Conservation (phyloP, 2,113 vertebrate species). For the Glareola pratincola region DNA sequence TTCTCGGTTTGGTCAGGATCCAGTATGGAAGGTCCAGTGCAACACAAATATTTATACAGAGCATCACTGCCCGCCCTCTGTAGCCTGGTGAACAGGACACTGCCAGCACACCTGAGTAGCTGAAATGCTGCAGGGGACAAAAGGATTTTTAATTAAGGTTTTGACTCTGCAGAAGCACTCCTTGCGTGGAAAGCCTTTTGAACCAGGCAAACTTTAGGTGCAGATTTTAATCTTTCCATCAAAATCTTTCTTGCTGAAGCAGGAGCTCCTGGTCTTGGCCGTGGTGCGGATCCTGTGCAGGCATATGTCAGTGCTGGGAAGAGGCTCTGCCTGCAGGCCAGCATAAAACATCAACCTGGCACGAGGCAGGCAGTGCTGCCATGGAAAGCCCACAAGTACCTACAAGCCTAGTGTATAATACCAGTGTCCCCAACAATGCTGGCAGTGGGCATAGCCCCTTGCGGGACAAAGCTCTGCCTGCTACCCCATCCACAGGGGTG, state of each 20-base stretch:
- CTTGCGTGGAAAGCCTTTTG: neutral
- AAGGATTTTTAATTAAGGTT: neutral
- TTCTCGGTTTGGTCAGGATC: neutral
- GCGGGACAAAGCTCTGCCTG: neutral
- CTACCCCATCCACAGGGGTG: neutral
- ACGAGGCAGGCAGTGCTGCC: neutral
- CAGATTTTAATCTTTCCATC: neutral
- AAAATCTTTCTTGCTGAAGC: neutral
- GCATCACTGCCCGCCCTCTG: neutral
- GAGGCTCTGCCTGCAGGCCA: neutral
- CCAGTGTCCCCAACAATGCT: neutral
- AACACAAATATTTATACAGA: neutral
- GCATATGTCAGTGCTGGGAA: neutral
- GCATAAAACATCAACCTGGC: neutral
- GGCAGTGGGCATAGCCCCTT: neutral
- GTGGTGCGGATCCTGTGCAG: neutral
- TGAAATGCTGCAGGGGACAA: slow-evolving; percentile 12
- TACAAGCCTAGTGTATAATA: neutral
- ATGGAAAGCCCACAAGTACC: neutral
- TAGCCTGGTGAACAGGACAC: neutral
- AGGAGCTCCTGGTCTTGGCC: neutral
- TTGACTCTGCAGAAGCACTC: neutral
- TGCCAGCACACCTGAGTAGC: neutral
- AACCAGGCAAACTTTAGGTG: neutral
- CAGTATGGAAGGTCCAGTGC: neutral